Percentiles rank a stretch among this genome's conserved stretches.
These are phyloP conservation scores for Neodiprion lecontei DNA, from an alignment of 1,140 invertebrate genomes.

Conservation along the genomic window DNA sequence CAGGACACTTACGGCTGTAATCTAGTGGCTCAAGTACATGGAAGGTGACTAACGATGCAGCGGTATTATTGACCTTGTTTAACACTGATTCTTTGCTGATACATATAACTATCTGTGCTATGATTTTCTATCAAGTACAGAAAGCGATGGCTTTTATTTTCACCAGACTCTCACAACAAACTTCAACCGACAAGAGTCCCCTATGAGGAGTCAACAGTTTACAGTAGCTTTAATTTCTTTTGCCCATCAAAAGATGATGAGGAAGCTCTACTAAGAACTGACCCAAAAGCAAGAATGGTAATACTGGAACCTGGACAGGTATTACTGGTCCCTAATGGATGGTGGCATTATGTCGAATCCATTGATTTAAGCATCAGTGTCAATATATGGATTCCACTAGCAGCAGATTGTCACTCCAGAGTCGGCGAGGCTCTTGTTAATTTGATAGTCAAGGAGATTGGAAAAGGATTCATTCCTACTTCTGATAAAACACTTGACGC, in stretches of 20 bases:
- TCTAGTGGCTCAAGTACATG: conserved; percentile 87
- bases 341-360: conserved; percentile 97
- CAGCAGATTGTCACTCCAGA: conserved; percentile 57
- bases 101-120: conserved; percentile 17
- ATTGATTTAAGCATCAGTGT: conserved; percentile 77
- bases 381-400: conserved; percentile 87
- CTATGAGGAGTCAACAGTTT: conserved; percentile 97
- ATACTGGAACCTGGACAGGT: conserved; percentile 84
- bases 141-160: conserved; percentile 94
- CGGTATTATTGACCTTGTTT: conserved; percentile 20
- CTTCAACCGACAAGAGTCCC: conserved; percentile 87
- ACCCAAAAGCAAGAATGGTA: conserved; percentile 59
- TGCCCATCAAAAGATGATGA: conserved; percentile 61
- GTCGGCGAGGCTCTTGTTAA: conserved; percentile 59
- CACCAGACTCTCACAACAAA: conserved; percentile 71
- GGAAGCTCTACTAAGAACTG: conserved; percentile 32
- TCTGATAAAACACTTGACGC: conserved; percentile 32
- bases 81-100: neutral
- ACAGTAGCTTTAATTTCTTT: conserved; percentile 84
- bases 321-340: conserved; percentile 85
- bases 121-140: conserved; percentile 61
- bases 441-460: conserved; percentile 50
- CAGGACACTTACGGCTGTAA: conserved; percentile 95
- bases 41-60: conserved; percentile 67
- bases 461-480: conserved; percentile 31